Evolutionary conservation across 2,888 invertebrate species (phyloP), one percentile per base, ranked within the genome.

Genomic region (Seladonia tumulorum): DNA sequence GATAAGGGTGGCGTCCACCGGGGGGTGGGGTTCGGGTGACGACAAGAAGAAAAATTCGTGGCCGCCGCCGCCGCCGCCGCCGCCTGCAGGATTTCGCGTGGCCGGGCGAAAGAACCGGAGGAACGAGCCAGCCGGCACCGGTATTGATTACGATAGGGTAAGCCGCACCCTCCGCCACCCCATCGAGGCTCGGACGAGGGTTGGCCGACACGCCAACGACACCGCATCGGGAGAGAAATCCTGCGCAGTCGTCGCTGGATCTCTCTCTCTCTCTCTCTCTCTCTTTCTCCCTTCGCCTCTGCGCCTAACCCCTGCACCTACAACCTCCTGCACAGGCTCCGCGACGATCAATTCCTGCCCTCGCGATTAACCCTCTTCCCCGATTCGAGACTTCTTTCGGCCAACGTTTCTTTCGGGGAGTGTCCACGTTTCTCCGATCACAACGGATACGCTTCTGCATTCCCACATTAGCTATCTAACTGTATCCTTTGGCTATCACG

Each of bases 121-220:
- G 79, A 76, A 76, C 76, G 81, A 86, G 77, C 79, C 74, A 57
- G 66, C 76, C 83, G 83, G 66, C 83, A 73, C 78, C 77, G 87
- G 90, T 92, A 92, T 92, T 92, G 92, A 92, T 92, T 91, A 85
- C 86, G 86, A 63, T 72, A n/a, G 63, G 80, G 45, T 76, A 90
- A 85, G 89, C 91, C 91, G 91, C 92, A 92, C 91, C 92, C 90
- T 91, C 88, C 70, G 63, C 80, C 83, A 47, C 47, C 82, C 89
- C 81, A 86, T 81, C 87, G 74, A 53, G 53, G 86, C 86, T 79
- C 71, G 72, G 22, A 35, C 49, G 45, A 73, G 78, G 85, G 86
- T 85, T 86, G 86, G 86, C 76, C 76, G 63, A 78, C 66, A 35
- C 84, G 74, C 68, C 47, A 63, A 68, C 76, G 83, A 83, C 84